These are phyloP conservation scores for Leuciscus idus DNA, from an alignment of 2,113 vertebrate genomes.

Conservation along the genomic window DNA sequence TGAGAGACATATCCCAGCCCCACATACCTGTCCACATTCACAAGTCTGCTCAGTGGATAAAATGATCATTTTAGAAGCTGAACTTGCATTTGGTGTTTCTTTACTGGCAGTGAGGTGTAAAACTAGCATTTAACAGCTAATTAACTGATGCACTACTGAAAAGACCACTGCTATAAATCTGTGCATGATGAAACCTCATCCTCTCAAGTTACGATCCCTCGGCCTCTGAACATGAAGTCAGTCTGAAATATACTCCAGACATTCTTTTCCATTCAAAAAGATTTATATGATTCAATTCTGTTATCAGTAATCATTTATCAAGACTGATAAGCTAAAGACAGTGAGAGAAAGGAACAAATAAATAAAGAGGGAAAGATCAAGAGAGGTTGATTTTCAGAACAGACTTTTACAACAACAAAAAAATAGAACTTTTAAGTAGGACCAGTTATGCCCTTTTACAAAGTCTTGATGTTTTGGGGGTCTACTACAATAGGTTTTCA, in stretches of 20 bases:
- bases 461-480: too few relatives aligned
- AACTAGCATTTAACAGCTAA: background rate
- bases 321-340: background rate
- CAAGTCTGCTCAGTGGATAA: background rate
- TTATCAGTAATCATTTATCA: background rate
- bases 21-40: constrained; percentile 5
- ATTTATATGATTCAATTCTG: background rate
- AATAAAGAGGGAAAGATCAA: background rate
- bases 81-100: background rate
- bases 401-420: background rate
- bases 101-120: background rate
- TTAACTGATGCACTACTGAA: background rate
- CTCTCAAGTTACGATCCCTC: background rate
- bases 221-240: background rate
- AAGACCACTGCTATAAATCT: background rate
- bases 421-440: too few relatives aligned
- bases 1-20: constrained; percentile 33
- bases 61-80: background rate
- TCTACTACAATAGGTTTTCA: too few relatives aligned
- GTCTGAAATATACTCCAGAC: background rate
- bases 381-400: background rate
- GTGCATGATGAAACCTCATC: background rate
- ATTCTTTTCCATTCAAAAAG: background rate
- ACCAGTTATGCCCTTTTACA: too few relatives aligned
- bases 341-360: background rate